Base-by-base conservation (phyloP, 2,113 vertebrate species). In the Semnornis frantzii region DNA sequence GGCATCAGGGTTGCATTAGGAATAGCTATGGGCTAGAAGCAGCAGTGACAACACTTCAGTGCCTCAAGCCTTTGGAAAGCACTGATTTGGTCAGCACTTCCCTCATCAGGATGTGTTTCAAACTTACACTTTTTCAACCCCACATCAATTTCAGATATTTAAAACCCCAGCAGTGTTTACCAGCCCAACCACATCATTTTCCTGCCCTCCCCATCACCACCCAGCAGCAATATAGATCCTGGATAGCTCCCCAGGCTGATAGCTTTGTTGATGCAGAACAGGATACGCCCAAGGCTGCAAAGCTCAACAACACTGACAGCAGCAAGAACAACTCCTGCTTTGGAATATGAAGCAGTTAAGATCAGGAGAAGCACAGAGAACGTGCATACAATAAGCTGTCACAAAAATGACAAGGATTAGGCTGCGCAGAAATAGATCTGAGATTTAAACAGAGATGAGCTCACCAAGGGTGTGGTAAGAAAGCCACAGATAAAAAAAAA, bases 251-350 rank as follows among this genome's bases (percentile, higher is more conserved):
- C 3, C 44, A 62, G 44, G 69, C 73, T 42, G 30, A 17, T 25
- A 13, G 48, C 69, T 87, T 25, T 11, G 14, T n/a, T 48, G 39
- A 58, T 50, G 87, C 69, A 90, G 77, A 86, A 27, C 42, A 76
- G 90, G 77, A 92, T 72, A 79, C 34, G 0, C 65, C 87, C 88
- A 68, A 30, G 3, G 2, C 78, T 81, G 77, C 66, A 65, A 65
- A 88, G 80, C 85, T 84, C 94, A 59, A 37, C 82, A 28, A 30
- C 16, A 78, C 83, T 33, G 84, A 74, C 60, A 93, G 81, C 60
- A 48, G 58, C 27, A 82, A 70, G 89, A 96, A 76, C 37, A 82
- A 58, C 89, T 88, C 83, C 48, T 42, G 42, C 77, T 62, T 39
- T 19, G 39, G 23, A n/a, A 48, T 5, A 48, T 23, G 5, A 28